Conservation (phyloP, 2,113 vertebrate species). For the Otis tarda region DNA sequence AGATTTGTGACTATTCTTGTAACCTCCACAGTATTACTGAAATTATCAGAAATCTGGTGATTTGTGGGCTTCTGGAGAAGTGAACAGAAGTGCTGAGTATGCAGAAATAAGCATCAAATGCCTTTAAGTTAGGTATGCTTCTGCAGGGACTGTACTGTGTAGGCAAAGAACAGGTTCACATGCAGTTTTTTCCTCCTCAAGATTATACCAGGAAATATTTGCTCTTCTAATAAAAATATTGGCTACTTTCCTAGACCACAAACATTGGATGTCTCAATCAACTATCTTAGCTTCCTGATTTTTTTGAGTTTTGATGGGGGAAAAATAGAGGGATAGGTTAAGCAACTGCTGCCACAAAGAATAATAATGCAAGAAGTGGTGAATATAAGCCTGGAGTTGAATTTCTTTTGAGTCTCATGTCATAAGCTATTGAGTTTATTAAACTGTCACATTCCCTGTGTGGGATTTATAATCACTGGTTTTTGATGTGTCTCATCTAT, state of each 20-base stretch:
- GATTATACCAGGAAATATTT: neutral
- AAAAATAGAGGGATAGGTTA: neutral
- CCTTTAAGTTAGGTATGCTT: neutral
- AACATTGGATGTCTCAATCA: neutral
- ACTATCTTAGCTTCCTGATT: neutral
- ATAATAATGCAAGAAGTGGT: neutral
- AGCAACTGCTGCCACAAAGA: neutral
- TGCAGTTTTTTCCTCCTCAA: neutral
- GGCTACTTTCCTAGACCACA: neutral
- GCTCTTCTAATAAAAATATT: neutral
- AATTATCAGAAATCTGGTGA: neutral
- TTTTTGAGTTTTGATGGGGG: neutral
- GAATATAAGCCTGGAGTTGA: neutral
- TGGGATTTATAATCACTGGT: constrained; percentile 27
- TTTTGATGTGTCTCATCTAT: neutral
- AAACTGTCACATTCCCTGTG: constrained; percentile 24
- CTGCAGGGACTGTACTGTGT: neutral
- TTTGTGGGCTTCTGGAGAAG: neutral
- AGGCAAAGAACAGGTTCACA: neutral
- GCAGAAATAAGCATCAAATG: neutral
- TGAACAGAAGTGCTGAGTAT: neutral
- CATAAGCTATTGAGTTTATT: constrained; percentile 4
- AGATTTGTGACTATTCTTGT: neutral
- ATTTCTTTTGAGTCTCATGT: neutral
- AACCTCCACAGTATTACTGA: neutral